Conservation (phyloP, 2,888 invertebrate species). For the Plebejus argus region DNA sequence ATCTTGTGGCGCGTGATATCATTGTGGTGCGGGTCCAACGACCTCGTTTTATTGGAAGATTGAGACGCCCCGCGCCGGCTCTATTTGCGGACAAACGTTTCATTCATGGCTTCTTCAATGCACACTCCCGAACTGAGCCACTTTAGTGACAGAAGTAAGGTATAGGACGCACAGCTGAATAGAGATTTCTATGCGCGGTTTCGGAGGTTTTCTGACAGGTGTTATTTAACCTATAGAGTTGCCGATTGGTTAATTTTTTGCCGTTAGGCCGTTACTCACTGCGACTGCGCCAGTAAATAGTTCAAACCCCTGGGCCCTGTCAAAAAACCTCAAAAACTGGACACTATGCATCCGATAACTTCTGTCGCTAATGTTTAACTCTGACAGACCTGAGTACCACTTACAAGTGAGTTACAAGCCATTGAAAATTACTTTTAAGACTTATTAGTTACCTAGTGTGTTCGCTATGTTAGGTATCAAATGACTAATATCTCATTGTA, state of each 20-base stretch:
- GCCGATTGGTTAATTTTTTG: no score
- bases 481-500: background rate
- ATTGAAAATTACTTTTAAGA: no score
- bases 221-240: background rate
- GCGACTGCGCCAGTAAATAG: no score
- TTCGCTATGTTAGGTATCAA: background rate
- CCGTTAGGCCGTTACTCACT: no score
- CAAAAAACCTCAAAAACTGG: no score
- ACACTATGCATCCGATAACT: no score
- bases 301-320: no score
- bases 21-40: slow-evolving; percentile 41
- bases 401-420: no score
- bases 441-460: background rate
- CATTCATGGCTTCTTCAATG: slow-evolving; percentile 35
- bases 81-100: slow-evolving; percentile 25
- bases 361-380: no score
- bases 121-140: slow-evolving; percentile 19
- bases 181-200: background rate
- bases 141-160: background rate
- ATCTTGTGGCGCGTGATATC: slow-evolving; percentile 21
- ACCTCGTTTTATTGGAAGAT: slow-evolving; percentile 48
- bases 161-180: background rate
- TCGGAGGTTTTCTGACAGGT: background rate
- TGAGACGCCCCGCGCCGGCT: slow-evolving; percentile 40
- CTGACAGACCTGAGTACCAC: no score